Evolutionary conservation across 1,140 invertebrate genomes (phyloP).

Genomic region (Mycetomoellerius zeteki): DNA sequence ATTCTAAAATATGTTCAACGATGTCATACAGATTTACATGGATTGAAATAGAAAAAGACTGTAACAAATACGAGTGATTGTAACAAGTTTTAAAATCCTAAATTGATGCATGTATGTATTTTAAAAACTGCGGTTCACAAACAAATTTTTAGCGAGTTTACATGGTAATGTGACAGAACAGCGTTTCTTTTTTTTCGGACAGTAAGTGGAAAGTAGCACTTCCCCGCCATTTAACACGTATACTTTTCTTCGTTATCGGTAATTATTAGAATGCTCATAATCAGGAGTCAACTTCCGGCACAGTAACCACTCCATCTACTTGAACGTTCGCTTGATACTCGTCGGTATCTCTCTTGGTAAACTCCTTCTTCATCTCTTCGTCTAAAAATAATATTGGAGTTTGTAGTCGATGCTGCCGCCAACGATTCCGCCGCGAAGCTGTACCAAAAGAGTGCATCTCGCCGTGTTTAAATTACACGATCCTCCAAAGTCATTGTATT

Average conservation of each 20-base stretch:
- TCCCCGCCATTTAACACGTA: constrained; percentile 37
- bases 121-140: neutral
- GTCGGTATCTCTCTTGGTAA: constrained; percentile 69
- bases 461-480: neutral
- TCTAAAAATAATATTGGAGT: constrained; percentile 59
- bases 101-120: neutral
- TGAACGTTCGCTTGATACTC: neutral
- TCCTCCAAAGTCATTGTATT: neutral
- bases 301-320: constrained; percentile 67
- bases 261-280: constrained; percentile 66
- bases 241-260: constrained; percentile 58
- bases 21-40: neutral
- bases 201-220: constrained; percentile 6
- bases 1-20: constrained; percentile 3
- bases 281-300: neutral
- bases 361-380: constrained; percentile 7
- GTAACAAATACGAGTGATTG: too few relatives aligned
- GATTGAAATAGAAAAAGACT: neutral
- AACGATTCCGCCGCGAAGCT: constrained; percentile 42
- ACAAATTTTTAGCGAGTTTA: neutral
- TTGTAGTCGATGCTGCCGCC: constrained; percentile 71
- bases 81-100: neutral
- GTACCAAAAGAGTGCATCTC: constrained; percentile 6
- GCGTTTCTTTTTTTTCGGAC: neutral
- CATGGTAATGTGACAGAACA: neutral